Base-by-base conservation (phyloP, 2,888 invertebrate genomes). In the Andrena hattorfiana region DNA sequence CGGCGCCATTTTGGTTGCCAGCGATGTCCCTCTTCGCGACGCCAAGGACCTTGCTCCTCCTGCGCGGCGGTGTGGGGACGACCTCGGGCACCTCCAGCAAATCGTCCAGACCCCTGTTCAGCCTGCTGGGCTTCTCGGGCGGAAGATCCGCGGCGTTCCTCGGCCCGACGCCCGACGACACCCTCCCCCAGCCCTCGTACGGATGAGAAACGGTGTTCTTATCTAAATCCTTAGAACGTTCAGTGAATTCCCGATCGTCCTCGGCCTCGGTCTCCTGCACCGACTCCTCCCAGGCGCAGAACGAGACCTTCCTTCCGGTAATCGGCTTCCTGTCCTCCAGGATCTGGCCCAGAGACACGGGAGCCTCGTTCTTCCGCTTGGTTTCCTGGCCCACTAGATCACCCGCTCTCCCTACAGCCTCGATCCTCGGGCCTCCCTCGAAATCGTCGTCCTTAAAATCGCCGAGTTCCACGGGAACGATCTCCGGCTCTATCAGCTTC, bases 51-150 rank as follows among this genome's bases (percentile, higher is more conserved):
- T 76, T 85, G 72, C 89, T 84, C 71, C 83, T 88, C 71, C 92
- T 89, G 20, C 91, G 89, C 2, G 94, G 94, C 1, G 93, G 93
- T 0, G 93, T 93, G 13, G 94, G 94, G 7, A 89, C 88, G 59
- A 84, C 85, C 2, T 30, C 54, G 20, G 77, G 62, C 54, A 77
- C 68, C 28, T 79, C 84, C 6, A 68, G 20, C 2, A 84, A 60
- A 3, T 92, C 90, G 2, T 92, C 91, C 60, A 86, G 71, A 77
- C 82, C 88, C 42, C 89, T 89, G 42, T 91, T 89, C 66, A 90
- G 81, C 51, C 93, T 90, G 42, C 86, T 90, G 0, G 93, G 93
- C 73, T 93, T 93, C 81, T 91, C 92, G 6, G 93, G 92, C 2
- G 92, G 89, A 3, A 89, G 84, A 4, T 87, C 86, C 8, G 54